Conservation (phyloP, 2,888 invertebrate genomes). For the Bembecia ichneumoniformis region DNA sequence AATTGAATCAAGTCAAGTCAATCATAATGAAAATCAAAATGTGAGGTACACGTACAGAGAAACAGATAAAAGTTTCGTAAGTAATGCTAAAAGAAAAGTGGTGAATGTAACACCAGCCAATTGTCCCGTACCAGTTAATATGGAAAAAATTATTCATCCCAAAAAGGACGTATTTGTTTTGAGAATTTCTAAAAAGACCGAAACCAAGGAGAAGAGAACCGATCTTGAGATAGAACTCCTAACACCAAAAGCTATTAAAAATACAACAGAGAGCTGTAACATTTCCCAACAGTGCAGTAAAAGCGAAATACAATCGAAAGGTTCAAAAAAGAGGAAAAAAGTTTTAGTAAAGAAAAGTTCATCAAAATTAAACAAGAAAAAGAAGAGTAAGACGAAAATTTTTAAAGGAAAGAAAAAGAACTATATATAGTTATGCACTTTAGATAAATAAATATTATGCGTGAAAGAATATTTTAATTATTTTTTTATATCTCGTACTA, state of each 20-base stretch:
- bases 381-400: not conserved
- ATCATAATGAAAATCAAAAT: constrained; percentile 30
- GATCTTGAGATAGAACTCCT: constrained; percentile 62
- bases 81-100: constrained; percentile 27
- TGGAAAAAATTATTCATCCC: constrained; percentile 47
- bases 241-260: constrained; percentile 48
- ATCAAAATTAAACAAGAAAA: constrained; percentile 12
- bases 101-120: constrained; percentile 56
- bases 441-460: too few species aligned
- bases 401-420: not conserved
- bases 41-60: constrained; percentile 46
- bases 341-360: constrained; percentile 19
- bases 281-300: constrained; percentile 40
- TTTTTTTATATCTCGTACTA: too few species aligned
- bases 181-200: constrained; percentile 62
- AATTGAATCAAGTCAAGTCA: constrained; percentile 33
- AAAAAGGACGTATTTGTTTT: constrained; percentile 60
- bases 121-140: constrained; percentile 50
- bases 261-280: constrained; percentile 21
- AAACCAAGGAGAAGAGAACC: constrained; percentile 58
- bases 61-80: constrained; percentile 22
- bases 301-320: constrained; percentile 22
- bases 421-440: not conserved
- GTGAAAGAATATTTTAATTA: too few species aligned
- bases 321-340: constrained; percentile 17